phyloP scores from a whole-genome alignment of 2,797 vertebrate species.

The Acanthis flammea region DNA sequence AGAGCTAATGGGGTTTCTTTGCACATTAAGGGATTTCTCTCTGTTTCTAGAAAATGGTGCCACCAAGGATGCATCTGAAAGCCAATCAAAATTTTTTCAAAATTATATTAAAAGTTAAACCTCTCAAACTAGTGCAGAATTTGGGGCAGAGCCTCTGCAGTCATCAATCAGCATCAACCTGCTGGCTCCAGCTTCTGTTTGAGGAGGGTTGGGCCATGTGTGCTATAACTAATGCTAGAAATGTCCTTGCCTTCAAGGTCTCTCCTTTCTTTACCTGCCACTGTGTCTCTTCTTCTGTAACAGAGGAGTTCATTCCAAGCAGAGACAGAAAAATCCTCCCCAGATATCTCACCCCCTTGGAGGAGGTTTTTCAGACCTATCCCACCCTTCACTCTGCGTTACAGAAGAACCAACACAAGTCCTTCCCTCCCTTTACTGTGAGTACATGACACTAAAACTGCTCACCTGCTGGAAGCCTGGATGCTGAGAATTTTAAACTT shows the following conservation, averaged over 20 bases:
- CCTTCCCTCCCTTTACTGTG: neutral
- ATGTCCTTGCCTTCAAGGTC: constrained; percentile 23
- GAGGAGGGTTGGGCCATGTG: neutral
- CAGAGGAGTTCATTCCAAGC: neutral
- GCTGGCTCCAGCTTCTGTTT: neutral
- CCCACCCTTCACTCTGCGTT: accelerated
- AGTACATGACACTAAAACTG: neutral
- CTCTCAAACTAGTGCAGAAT: constrained; percentile 16
- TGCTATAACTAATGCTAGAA: neutral
- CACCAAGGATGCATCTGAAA: neutral
- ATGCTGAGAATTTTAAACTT: no score
- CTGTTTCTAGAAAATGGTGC: neutral
- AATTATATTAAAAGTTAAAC: neutral
- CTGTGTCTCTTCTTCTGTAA: neutral
- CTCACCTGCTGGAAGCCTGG: neutral
- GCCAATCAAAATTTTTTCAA: neutral
- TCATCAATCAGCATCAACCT: constrained; percentile 22
- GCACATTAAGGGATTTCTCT: neutral
- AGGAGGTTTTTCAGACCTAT: neutral
- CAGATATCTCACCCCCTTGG: neutral
- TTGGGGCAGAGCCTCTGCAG: constrained; percentile 29
- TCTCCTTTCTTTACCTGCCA: neutral
- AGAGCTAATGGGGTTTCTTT: neutral
- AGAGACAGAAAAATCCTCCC: neutral
- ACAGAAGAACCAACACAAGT: neutral